Conservation (phyloP, 2,888 invertebrate species). For the Sinodicranocentrus sp. region DNA sequence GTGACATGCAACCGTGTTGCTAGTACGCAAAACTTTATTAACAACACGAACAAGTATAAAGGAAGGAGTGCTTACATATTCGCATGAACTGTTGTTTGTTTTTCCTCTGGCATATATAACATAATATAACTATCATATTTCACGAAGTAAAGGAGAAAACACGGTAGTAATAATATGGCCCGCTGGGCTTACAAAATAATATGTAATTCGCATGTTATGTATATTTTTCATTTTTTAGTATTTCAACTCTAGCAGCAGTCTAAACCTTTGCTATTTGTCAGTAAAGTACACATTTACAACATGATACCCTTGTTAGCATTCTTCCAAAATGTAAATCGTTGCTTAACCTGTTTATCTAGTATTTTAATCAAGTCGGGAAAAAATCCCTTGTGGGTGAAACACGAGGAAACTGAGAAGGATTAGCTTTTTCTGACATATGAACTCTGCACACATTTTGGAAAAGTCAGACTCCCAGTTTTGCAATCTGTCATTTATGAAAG, state of each 20-base stretch:
- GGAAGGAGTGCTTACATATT: too few species aligned
- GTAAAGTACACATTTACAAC: too few species aligned
- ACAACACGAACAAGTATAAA: too few species aligned
- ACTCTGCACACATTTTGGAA: slow-evolving; percentile 9
- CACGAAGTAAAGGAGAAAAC: slow-evolving; percentile 7
- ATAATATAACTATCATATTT: slow-evolving; percentile 20
- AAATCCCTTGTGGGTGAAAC: slow-evolving; percentile 40
- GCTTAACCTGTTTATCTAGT: slow-evolving; percentile 58
- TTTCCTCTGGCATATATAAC: not conserved
- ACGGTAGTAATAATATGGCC: slow-evolving; percentile 15
- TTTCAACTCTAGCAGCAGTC: too few species aligned
- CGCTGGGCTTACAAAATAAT: slow-evolving; percentile 31
- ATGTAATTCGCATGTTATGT: not conserved
- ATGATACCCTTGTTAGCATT: not conserved
- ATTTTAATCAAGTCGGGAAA: slow-evolving; percentile 56
- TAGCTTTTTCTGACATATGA: slow-evolving; percentile 44
- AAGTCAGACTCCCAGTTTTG: slow-evolving; percentile 15
- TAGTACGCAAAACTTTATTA: too few species aligned
- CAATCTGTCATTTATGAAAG: slow-evolving; percentile 44
- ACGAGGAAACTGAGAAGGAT: slow-evolving; percentile 20
- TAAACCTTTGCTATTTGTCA: too few species aligned
- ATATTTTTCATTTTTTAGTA: too few species aligned
- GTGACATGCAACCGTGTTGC: too few species aligned
- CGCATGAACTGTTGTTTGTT: too few species aligned
- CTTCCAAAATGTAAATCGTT: slow-evolving; percentile 34